Evolutionary conservation across 2,888 invertebrate species (phyloP).

Genomic region (Galeruca laticollis): DNA sequence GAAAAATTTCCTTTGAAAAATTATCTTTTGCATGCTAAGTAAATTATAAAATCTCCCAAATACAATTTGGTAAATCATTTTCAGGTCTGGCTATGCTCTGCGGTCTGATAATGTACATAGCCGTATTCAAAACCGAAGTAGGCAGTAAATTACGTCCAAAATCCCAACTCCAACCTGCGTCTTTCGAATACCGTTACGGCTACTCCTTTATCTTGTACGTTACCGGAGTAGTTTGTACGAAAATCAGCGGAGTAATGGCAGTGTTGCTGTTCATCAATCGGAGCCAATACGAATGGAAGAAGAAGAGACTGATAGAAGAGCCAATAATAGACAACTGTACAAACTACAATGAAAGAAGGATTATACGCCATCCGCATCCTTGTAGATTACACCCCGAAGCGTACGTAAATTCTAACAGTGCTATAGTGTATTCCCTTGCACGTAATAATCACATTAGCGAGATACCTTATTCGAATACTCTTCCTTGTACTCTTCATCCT

Average conservation of each 20-base stretch:
- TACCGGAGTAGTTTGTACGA: constrained; percentile 85
- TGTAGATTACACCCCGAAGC: constrained; percentile 67
- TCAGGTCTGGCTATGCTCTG: constrained; percentile 92
- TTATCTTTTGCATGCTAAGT: too few species aligned
- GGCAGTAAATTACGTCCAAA: constrained; percentile 87
- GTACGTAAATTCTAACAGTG: constrained; percentile 66
- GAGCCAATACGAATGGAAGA: constrained; percentile 69
- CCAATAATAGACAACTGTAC: constrained; percentile 18
- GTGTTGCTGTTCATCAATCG: constrained; percentile 87
- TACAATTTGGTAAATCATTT: too few species aligned
- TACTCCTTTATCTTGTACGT: constrained; percentile 90
- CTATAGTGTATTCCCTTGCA: constrained; percentile 59
- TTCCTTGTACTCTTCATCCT: constrained; percentile 72
- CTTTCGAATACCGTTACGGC: constrained; percentile 89
- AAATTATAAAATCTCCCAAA: too few species aligned
- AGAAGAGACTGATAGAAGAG: constrained; percentile 55
- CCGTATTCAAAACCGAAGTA: constrained; percentile 91
- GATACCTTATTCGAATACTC: constrained; percentile 69
- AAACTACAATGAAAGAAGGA: constrained; percentile 40
- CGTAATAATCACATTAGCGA: constrained; percentile 69
- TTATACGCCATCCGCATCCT: constrained; percentile 59
- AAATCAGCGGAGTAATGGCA: constrained; percentile 87
- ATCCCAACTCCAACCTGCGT: constrained; percentile 81
- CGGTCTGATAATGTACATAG: constrained; percentile 93
- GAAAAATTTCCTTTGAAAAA: too few species aligned